Percentiles rank a stretch among this genome's conserved stretches.
Conservation (phyloP, 1,140 invertebrate genomes). For the Papilio glaucus region DNA sequence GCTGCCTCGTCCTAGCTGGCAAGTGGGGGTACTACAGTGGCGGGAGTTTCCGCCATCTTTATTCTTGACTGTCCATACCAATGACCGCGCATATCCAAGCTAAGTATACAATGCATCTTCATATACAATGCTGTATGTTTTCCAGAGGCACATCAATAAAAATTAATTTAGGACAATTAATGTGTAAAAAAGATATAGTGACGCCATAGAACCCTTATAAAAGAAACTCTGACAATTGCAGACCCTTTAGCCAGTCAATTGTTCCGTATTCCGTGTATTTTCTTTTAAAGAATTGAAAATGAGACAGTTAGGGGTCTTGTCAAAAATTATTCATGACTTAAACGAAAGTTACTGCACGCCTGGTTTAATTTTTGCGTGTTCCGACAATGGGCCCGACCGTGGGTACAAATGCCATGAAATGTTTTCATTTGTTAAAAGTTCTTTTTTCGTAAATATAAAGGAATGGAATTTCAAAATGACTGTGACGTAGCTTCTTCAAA, state of each 20-base stretch:
- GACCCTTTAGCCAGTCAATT: slow-evolving; percentile 10
- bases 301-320: slow-evolving; percentile 16
- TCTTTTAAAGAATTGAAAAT: slow-evolving; percentile 27
- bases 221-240: not conserved
- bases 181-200: not conserved
- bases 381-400: not conserved
- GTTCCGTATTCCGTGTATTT: slow-evolving; percentile 7
- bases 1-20: no score
- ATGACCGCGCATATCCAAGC: no score
- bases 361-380: slow-evolving; percentile 22
- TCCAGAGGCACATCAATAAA: no score
- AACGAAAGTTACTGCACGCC: slow-evolving; percentile 13
- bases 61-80: no score
- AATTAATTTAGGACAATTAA: not conserved
- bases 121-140: no score
- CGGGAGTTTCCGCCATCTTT: no score
- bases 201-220: not conserved
- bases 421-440: slow-evolving; percentile 25
- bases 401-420: slow-evolving; percentile 20
- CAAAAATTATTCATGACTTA: slow-evolving; percentile 30
- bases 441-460: slow-evolving; percentile 7
- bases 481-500: not conserved
- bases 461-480: slow-evolving; percentile 20
- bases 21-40: no score
- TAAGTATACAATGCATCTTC: no score